These are phyloP conservation scores for Poecilobothrus nobilitatus DNA, from an alignment of 2,888 invertebrate species.

Conservation along the genomic window DNA sequence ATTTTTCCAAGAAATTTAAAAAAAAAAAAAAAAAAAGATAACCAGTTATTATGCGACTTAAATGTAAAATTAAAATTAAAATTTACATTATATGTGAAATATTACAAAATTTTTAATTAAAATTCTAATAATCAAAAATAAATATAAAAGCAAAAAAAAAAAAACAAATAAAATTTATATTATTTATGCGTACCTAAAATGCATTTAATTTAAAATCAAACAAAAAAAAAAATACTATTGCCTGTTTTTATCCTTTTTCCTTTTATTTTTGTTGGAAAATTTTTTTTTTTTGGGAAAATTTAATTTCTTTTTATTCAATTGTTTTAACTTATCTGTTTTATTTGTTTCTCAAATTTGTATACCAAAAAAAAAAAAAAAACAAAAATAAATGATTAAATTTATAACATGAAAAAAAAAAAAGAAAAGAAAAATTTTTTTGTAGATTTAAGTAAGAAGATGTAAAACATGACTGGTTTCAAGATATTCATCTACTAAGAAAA, in stretches of 20 bases:
- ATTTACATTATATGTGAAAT: not conserved
- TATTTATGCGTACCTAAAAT: conserved; percentile 4
- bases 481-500: not conserved
- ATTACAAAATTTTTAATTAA: not conserved
- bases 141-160: not conserved
- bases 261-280: no score
- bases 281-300: no score
- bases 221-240: no score
- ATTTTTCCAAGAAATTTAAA: not conserved
- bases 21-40: not conserved
- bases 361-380: no score
- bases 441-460: conserved; percentile 1
- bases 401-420: no score
- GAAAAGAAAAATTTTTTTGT: not conserved
- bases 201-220: not conserved
- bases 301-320: no score
- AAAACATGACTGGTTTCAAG: conserved; percentile 2
- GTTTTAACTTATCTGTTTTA: not conserved
- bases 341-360: not conserved
- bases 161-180: not conserved
- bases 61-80: no score
- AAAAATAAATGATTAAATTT: no score
- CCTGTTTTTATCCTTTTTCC: no score
- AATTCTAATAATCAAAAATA: not conserved
- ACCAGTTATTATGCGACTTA: conserved; percentile 2